These are phyloP conservation scores for Muraenolepis orangiensis DNA, from an alignment of 2,797 vertebrate genomes.

Conservation along the genomic window DNA sequence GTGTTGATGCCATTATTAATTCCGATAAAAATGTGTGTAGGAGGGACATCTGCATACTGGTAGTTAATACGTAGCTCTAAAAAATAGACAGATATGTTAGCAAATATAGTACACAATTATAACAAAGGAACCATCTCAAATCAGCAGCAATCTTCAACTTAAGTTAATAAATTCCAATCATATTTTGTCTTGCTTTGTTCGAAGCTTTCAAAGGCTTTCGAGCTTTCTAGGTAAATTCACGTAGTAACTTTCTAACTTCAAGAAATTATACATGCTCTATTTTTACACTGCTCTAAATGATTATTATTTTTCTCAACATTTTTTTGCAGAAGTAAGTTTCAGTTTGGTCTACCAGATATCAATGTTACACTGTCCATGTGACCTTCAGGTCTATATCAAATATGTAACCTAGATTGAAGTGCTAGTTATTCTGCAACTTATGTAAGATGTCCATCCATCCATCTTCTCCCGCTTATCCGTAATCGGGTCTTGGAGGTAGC, in stretches of 20 bases:
- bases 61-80: too few relatives aligned
- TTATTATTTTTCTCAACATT: neutral
- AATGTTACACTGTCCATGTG: neutral
- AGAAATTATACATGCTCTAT: neutral
- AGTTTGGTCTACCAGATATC: neutral
- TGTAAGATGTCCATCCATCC: conserved; percentile 10
- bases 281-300: neutral
- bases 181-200: neutral
- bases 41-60: too few relatives aligned
- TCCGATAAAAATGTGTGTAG: too few relatives aligned
- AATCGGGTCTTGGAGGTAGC: too few relatives aligned
- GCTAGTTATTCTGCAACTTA: conserved; percentile 4
- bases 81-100: too few relatives aligned
- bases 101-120: too few relatives aligned
- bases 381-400: conserved; percentile 12
- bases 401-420: conserved; percentile 7
- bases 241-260: neutral
- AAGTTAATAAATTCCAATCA: neutral
- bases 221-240: neutral
- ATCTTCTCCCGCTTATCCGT: too few relatives aligned
- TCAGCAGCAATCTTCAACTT: neutral
- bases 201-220: neutral
- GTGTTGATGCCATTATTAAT: too few relatives aligned
- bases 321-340: neutral
- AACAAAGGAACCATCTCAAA: too few relatives aligned